Evolutionary conservation across 2,797 vertebrate genomes (phyloP).

Genomic region (Cyclura pinguis): DNA sequence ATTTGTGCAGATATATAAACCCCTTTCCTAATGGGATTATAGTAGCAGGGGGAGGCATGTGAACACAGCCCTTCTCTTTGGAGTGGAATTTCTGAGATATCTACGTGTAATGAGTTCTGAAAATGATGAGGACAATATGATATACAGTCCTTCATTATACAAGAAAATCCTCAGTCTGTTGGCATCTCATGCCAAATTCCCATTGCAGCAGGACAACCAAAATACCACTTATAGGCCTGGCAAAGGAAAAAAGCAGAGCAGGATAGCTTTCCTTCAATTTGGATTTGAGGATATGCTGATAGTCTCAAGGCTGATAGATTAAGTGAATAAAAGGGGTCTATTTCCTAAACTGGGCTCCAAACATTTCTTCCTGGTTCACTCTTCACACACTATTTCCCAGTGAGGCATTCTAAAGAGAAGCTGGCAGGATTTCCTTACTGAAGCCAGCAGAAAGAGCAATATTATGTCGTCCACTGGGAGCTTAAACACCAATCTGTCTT

Average conservation of each 20-base stretch:
- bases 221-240: not conserved
- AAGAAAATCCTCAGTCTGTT: not conserved
- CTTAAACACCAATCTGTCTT: constrained; percentile 56
- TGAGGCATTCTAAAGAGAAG: constrained; percentile 66
- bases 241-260: not conserved
- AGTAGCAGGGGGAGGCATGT: not conserved
- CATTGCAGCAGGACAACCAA: not conserved
- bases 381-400: constrained; percentile 66
- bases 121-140: not conserved
- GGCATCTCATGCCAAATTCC: not conserved
- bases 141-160: not conserved
- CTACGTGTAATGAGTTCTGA: not conserved
- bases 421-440: constrained; percentile 57
- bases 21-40: not conserved
- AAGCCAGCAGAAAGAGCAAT: constrained; percentile 64
- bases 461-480: constrained; percentile 53
- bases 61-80: not conserved
- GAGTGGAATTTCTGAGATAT: not conserved
- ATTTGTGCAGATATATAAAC: not conserved
- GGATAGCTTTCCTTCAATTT: constrained; percentile 2
- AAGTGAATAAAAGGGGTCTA: constrained; percentile 29
- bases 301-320: constrained; percentile 44
- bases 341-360: constrained; percentile 59
- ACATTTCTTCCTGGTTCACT: constrained; percentile 61
- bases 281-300: constrained; percentile 16